Conservation (phyloP, 2,888 invertebrate genomes). For the Cylloceria caligata region DNA sequence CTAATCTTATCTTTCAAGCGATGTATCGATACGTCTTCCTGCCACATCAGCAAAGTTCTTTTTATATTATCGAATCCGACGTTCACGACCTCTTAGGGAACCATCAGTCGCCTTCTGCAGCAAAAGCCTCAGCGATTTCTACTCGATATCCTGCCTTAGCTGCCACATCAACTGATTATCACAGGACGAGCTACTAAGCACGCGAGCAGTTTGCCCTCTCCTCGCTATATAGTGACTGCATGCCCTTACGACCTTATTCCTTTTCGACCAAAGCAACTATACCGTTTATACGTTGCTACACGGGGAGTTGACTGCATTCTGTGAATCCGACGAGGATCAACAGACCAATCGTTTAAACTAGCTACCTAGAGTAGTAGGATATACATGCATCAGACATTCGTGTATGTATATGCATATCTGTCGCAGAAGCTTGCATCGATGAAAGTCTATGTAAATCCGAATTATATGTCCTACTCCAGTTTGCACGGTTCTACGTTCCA, state of each 20-base stretch:
- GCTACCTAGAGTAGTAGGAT: conserved; percentile 12
- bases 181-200: not conserved
- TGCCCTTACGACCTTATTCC: conserved; percentile 69
- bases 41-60: no score
- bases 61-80: no score
- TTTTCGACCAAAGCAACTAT: conserved; percentile 45
- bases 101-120: no score
- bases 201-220: not conserved
- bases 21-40: no score
- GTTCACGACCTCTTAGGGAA: no score
- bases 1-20: no score
- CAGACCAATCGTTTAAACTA: conserved; percentile 23
- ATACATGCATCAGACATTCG: no score
- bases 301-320: conserved; percentile 42
- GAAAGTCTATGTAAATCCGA: conserved; percentile 47
- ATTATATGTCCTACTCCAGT: conserved; percentile 13
- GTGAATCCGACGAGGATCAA: conserved; percentile 46
- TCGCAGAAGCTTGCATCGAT: not conserved
- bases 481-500: no score
- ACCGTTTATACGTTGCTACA: conserved; percentile 38
- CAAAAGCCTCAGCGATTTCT: no score
- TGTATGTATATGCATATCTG: conserved; percentile 1
- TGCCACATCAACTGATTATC: not conserved
- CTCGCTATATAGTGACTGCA: conserved; percentile 28
- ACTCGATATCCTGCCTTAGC: no score